Evolutionary conservation across 2,888 invertebrate species (phyloP).

Genomic region (Lepidochitona cinerea): DNA sequence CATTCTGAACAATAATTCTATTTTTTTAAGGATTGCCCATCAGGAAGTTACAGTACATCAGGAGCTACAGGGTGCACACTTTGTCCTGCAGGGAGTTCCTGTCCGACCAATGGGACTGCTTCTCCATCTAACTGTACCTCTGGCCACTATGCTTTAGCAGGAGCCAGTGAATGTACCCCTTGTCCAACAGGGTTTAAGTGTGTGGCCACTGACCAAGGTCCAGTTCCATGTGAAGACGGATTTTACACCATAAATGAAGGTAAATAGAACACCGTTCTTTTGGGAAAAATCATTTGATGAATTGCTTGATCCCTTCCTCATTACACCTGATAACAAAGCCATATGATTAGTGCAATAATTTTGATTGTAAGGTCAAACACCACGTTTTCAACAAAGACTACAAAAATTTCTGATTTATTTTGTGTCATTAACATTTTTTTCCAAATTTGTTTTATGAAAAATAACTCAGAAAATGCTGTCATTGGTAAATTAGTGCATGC

Average conservation of each 20-base stretch:
- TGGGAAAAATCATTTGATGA: too few relatives aligned
- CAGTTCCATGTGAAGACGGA: conserved; percentile 41
- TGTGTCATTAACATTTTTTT: too few relatives aligned
- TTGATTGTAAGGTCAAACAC: too few relatives aligned
- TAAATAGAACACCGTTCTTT: too few relatives aligned
- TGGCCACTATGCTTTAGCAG: conserved; percentile 53
- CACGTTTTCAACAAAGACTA: too few relatives aligned
- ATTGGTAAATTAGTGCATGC: too few relatives aligned
- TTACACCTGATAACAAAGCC: too few relatives aligned
- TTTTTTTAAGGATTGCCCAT: conserved; percentile 40
- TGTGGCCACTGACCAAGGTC: conserved; percentile 25
- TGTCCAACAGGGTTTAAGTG: conserved; percentile 59
- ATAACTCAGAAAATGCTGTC: too few relatives aligned
- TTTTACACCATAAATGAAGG: conserved; percentile 47
- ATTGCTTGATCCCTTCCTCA: too few relatives aligned
- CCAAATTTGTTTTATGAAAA: too few relatives aligned
- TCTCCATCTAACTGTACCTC: conserved; percentile 47
- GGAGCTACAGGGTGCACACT: conserved; percentile 50
- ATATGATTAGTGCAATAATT: too few relatives aligned
- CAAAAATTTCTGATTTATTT: too few relatives aligned
- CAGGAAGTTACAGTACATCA: conserved; percentile 46
- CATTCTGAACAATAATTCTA: not conserved
- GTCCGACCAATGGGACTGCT: conserved; percentile 44
- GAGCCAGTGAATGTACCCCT: conserved; percentile 44
- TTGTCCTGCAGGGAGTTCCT: conserved; percentile 60